phyloP scores from a whole-genome alignment of 2,113 vertebrate species.

The Anarrhichthys ocellatus region DNA sequence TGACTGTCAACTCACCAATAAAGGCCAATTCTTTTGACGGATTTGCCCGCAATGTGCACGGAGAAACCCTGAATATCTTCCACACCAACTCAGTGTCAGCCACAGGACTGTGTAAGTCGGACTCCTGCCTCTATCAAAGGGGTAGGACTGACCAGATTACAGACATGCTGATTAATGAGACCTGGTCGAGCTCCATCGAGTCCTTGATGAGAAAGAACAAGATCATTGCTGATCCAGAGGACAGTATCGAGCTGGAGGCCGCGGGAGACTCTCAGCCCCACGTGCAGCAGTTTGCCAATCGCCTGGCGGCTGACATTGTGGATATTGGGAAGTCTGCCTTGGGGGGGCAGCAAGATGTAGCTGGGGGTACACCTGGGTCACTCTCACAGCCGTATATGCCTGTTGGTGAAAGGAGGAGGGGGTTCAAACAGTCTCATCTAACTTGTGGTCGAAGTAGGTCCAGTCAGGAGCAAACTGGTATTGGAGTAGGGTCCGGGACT shows the following conservation, averaged over 20 bases:
- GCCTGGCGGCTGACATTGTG: conserved; percentile 85
- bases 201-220: conserved; percentile 98
- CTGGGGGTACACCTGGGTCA: conserved; percentile 52
- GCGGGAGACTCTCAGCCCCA: conserved; percentile 82
- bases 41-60: conserved; percentile 86
- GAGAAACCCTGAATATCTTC: conserved; percentile 87
- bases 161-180: conserved; percentile 95
- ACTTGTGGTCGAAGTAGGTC: conserved; percentile 61
- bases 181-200: conserved; percentile 95
- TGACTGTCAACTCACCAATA: conserved; percentile 90
- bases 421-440: conserved; percentile 72
- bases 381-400: conserved; percentile 73
- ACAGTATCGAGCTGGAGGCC: conserved; percentile 79
- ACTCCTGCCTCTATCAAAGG: conserved; percentile 93
- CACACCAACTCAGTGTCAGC: conserved; percentile 83
- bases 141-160: conserved; percentile 91
- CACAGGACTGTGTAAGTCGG: conserved; percentile 92
- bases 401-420: conserved; percentile 75
- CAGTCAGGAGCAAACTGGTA: conserved; percentile 69
- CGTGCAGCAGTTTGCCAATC: conserved; percentile 85
- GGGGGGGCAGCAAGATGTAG: conserved; percentile 81
- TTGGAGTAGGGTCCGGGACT: conserved; percentile 33
- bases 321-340: conserved; percentile 85
- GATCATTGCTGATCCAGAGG: conserved; percentile 88
- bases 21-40: conserved; percentile 97